Conservation (phyloP, 2,888 invertebrate species). For the Parasteatoda lunata region DNA sequence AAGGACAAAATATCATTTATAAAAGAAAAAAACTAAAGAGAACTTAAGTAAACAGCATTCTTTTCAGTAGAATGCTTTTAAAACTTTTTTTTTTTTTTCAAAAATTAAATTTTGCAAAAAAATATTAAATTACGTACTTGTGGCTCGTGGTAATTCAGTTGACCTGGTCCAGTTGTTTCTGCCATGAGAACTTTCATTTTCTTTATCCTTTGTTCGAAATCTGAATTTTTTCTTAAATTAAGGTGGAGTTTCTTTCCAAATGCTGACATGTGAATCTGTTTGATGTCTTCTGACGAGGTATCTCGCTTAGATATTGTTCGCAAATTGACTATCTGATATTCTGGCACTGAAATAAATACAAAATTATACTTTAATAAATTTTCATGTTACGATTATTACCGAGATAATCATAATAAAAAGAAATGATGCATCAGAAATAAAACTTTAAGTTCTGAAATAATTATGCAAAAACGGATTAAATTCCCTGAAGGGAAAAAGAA, state of each 20-base stretch:
- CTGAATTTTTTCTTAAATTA: conserved; percentile 83
- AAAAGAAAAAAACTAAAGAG: too few relatives aligned
- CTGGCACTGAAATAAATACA: conserved; percentile 79
- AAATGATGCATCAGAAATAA: too few relatives aligned
- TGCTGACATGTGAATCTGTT: conserved; percentile 82
- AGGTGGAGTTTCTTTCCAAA: conserved; percentile 86
- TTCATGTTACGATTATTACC: too few relatives aligned
- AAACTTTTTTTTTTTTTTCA: not conserved
- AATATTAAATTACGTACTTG: conserved; percentile 29
- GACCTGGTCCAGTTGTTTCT: conserved; percentile 75
- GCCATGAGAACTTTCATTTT: conserved; percentile 86
- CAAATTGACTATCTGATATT: conserved; percentile 87
- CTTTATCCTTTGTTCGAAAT: conserved; percentile 84
- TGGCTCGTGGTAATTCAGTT: conserved; percentile 69
- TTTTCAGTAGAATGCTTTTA: not conserved
- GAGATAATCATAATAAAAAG: too few relatives aligned
- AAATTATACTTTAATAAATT: not conserved
- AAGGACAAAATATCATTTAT: too few relatives aligned
- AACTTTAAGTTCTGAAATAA: too few relatives aligned
- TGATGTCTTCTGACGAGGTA: conserved; percentile 50
- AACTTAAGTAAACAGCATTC: too few relatives aligned
- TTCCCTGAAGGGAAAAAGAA: too few relatives aligned
- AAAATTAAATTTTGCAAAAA: not conserved
- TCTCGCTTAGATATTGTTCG: conserved; percentile 71
- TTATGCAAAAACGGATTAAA: too few relatives aligned